Base-by-base conservation (phyloP, 2,797 vertebrate genomes). In the Peromyscus melanophrys region DNA sequence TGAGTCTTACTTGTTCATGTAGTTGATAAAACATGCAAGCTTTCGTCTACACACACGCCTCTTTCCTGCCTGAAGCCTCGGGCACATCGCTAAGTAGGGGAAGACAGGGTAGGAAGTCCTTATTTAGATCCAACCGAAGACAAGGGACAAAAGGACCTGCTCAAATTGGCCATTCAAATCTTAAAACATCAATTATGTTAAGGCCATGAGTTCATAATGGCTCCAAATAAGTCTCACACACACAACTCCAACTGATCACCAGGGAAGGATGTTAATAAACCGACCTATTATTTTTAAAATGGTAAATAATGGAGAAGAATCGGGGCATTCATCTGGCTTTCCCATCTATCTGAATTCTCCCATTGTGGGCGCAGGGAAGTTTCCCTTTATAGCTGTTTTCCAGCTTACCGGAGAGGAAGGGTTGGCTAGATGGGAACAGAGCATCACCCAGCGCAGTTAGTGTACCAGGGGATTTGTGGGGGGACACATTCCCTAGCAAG, bases 321-420 rank as follows among this genome's bases (percentile, higher is more conserved):
- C 34, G 37, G 21, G 85, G 95, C 96, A 96, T 97, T 98, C 98
- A 97, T 94, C 40, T n/a, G n/a, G 71, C 19, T n/a, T 73, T 81
- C 94, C 82, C 92, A 85, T 85, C 94, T 75, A 77, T 75, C 94
- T 98, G 97, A 98, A 98, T 97, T 85, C 90, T 85, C n/a, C 89
- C 91, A 96, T 97, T 98, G 98, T 98, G 40, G 52, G 65, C 4
- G 6, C 90, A 90, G 92, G 97, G 73, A 96, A 87, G 94, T 96
- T 95, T 95, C 98, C 91, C 94, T 97, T 97, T 96, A 95, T 82
- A 97, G 96, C 94, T 75, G 55, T 97, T 97, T 97, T 96, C 97
- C 98, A 97, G 80, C 37, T 63, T 10, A 46, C 82, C 89, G 95
- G 52, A 75, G 95, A 93, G 94, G 95, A 89, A 96, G 86, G 63